Conservation (phyloP, 2,797 vertebrate genomes). For the Taenioides sp. region DNA sequence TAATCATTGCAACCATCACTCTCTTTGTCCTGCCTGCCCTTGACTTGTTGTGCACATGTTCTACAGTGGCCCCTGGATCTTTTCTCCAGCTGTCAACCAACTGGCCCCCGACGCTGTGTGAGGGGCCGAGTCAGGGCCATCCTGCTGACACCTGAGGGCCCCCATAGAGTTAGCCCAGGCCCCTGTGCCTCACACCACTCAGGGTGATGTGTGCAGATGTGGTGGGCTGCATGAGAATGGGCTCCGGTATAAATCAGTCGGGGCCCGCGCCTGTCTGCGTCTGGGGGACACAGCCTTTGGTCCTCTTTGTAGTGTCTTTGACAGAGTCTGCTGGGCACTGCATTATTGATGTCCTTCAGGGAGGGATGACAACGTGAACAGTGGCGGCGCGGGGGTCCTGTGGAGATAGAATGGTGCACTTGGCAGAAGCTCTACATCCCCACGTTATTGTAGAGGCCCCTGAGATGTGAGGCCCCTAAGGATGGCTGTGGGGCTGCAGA, state of each 20-base stretch:
- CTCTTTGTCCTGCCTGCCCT: constrained; percentile 27
- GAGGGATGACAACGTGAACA: constrained; percentile 69
- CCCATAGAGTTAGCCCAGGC: constrained; percentile 51
- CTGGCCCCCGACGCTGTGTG: constrained; percentile 49
- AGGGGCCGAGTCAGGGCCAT: constrained; percentile 44
- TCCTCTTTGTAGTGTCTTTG: constrained; percentile 25
- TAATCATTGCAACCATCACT: constrained; percentile 4
- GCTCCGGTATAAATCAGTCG: constrained; percentile 68
- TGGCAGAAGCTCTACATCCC: constrained; percentile 28
- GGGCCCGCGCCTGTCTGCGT: constrained; percentile 23
- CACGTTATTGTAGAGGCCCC: constrained; percentile 26
- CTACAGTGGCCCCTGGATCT: constrained; percentile 46
- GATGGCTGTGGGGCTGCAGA: constrained; percentile 17
- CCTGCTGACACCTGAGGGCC: constrained; percentile 56
- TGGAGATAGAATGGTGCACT: constrained; percentile 34
- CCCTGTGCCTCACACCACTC: constrained; percentile 45
- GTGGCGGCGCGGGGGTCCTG: constrained; percentile 28
- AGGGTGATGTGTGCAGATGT: constrained; percentile 77
- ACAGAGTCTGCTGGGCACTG: constrained; percentile 47
- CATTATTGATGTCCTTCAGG: constrained; percentile 75
- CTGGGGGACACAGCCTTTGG: constrained; percentile 20
- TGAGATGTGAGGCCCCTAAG: constrained; percentile 50
- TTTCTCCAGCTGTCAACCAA: constrained; percentile 33
- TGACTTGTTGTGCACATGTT: constrained; percentile 55
- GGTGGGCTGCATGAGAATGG: constrained; percentile 71